phyloP scores from a whole-genome alignment of 2,888 invertebrate species.

The Exephanes ischioxanthus region DNA sequence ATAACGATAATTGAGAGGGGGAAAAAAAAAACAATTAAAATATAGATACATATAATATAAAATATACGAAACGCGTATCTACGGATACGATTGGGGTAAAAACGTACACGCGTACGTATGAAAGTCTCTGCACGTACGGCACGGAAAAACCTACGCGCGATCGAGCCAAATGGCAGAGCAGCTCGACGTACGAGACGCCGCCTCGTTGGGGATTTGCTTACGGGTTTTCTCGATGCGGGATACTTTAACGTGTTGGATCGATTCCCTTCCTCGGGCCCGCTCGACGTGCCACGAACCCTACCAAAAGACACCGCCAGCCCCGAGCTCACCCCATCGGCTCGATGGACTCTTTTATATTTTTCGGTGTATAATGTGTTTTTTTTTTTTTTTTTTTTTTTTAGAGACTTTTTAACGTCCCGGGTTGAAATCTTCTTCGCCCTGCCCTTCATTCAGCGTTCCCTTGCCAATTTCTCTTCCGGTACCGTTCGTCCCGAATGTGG shows the following conservation, averaged over 20 bases:
- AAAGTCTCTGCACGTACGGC: not conserved
- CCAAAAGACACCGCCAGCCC: conserved; percentile 21
- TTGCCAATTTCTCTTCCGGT: not conserved
- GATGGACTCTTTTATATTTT: not conserved
- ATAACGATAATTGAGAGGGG: conserved; percentile 28
- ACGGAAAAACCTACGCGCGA: not conserved
- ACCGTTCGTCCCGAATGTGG: not conserved
- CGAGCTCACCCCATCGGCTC: not conserved
- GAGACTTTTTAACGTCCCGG: conserved; percentile 1
- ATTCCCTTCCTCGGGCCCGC: conserved; percentile 78
- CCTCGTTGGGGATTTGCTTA: conserved; percentile 27
- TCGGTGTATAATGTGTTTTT: not conserved
- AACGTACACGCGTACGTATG: conserved; percentile 1
- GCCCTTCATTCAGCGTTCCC: conserved; percentile 9
- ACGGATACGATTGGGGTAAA: not conserved
- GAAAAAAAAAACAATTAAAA: not conserved
- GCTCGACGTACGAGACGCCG: conserved; percentile 46
- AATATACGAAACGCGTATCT: not conserved
- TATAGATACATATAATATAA: not conserved
- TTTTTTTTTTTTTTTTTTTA: not conserved
- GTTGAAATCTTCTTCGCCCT: conserved; percentile 32
- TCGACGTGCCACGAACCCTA: conserved; percentile 49
- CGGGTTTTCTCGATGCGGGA: conserved; percentile 72
- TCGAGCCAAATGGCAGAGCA: not conserved
- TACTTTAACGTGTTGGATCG: conserved; percentile 81